Evolutionary conservation across 2,113 vertebrate species (phyloP), one percentile per base, ranked within the genome.

Genomic region (Microcebus murinus): DNA sequence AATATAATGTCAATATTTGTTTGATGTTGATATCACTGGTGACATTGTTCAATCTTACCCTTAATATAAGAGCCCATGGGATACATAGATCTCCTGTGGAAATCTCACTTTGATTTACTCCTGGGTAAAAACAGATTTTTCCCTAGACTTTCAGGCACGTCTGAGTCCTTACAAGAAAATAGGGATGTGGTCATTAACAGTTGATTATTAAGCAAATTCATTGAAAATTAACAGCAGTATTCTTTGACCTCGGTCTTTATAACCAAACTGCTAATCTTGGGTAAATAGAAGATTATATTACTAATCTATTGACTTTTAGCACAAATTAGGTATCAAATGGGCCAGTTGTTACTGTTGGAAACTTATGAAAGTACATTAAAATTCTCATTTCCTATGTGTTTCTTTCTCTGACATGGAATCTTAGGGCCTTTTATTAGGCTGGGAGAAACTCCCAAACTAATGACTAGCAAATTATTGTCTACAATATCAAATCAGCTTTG

Each of bases 161-260:
- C 63, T 96, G 34, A 61, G 15, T 94, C 68, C 45, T 93, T 91
- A 88, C 7, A 93, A 94, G 91, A 79, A 97, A 94, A 91, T 17
- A 79, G 21, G 45, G 31, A 63, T 84, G 2, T 85, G 71, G 85
- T 95, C 67, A 85, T 94, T 94, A 92, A 71, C 50, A n/a, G 82
- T 96, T 97, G 91, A 96, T 96, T 96, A 97, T 97, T 96, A 97
- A 97, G 77, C 77, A 89, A 83, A 93, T 93, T 96, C 89, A 97
- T 90, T 89, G 82, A 97, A 98, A 97, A 95, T 96, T 95, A 96
- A 96, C 84, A 96, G 88, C 50, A 90, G 18, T 80, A 97, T 95
- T 96, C 90, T 97, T 96, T 97, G 97, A 97, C 91, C 95, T 86
- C 27, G 61, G 52, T 88, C 36, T 97, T 96, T 93, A 87, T 89